Base-by-base conservation (phyloP, 2,888 invertebrate species). In the Synergus itoensis region DNA sequence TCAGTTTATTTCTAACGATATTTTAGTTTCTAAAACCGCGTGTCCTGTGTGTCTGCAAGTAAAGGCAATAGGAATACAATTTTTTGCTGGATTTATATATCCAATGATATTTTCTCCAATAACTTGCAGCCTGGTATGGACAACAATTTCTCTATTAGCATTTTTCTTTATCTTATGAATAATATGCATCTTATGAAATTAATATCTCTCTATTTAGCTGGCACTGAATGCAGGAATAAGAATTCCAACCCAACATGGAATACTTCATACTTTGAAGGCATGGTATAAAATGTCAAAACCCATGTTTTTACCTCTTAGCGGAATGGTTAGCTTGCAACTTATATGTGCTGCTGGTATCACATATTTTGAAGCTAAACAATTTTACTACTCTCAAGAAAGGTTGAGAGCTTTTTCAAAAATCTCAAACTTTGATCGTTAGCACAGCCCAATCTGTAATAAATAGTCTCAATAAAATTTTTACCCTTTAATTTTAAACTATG, bases 41-140 rank as follows among this genome's bases (percentile, higher is more conserved):
- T 97, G 97, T 86, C 94, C 95, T 0, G 87, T 95, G 7, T 97
- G 97, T 88, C 87, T 94, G 40, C 95, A 96, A 92, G 82, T 95
- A 0, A 93, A 93, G 81, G 94, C 96, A 41, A 93, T 94, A 3
- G 90, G 92, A 0, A 84, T 95, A 36, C 96, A 96, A 90, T 85
- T 93, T 0, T 84, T 87, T 0, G 80, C 94, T 7, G 95, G 95
- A 0, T 87, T 94, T 0, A 84, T 93, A 4, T 95, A 96, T 88
- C 96, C 97, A 0, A 88, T 94, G 84, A 57, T 95, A 1, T 85
- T 96, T 65, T 94, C 94, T 2, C 95, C 96, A 9, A 79, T 94
- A 1, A 92, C 95, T 63, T 93, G 94, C 77, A 93, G 95, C 85
- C 93, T 95, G 93, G 95, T 95, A 93, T 92, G 91, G 91, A 77